Conservation (phyloP, 2,888 invertebrate genomes). For the Dichetophora obliterata region DNA sequence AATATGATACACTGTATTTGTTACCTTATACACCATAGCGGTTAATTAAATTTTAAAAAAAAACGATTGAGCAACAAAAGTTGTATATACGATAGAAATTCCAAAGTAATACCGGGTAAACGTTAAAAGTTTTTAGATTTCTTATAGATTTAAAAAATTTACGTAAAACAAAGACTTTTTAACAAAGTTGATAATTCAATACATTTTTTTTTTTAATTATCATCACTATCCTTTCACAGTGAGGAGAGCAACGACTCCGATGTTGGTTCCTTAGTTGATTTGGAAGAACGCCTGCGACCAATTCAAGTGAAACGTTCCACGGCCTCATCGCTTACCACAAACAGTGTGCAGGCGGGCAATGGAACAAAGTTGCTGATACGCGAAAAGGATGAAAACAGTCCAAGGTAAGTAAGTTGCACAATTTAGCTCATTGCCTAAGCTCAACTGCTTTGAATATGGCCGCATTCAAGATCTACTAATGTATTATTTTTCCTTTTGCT, state of each 20-base stretch:
- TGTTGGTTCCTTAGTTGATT: slow-evolving; percentile 64
- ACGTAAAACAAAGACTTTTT: not conserved
- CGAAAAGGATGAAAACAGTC: slow-evolving; percentile 68
- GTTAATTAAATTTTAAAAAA: no score
- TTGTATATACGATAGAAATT: no score
- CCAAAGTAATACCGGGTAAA: no score
- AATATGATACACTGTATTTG: no score
- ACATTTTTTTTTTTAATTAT: slow-evolving; percentile 1
- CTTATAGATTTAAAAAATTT: not conserved
- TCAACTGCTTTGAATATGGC: not conserved
- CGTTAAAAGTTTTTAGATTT: no score
- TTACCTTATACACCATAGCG: no score
- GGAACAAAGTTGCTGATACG: slow-evolving; percentile 65
- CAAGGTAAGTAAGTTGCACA: slow-evolving; percentile 61
- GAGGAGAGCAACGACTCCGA: slow-evolving; percentile 63
- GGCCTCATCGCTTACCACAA: slow-evolving; percentile 42
- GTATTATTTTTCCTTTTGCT: not conserved
- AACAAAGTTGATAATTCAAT: not conserved
- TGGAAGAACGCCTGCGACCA: slow-evolving; percentile 67
- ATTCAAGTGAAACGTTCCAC: slow-evolving; percentile 61
- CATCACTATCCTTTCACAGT: slow-evolving; percentile 43
- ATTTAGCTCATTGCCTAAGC: slow-evolving; percentile 44
- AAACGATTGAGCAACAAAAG: no score
- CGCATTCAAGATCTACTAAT: slow-evolving; percentile 17
- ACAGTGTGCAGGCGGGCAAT: slow-evolving; percentile 55